Evolutionary conservation across 2,113 vertebrate genomes (phyloP).

Genomic region (Panurus biarmicus): DNA sequence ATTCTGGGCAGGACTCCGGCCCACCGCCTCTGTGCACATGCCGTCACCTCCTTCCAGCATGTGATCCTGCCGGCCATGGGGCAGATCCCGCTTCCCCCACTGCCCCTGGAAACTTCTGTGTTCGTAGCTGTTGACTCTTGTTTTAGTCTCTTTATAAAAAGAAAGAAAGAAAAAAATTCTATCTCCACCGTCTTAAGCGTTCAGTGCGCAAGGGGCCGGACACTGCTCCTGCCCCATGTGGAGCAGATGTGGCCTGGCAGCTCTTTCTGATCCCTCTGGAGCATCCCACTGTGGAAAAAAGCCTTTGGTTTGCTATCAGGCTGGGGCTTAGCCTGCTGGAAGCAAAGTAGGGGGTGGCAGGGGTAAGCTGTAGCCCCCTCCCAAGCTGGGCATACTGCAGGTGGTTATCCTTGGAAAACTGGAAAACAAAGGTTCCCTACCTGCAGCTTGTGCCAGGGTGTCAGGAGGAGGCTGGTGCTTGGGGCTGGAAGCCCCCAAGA

Average conservation of each 20-base stretch:
- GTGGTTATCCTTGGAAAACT: background rate
- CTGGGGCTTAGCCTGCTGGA: background rate
- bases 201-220: background rate
- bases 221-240: background rate
- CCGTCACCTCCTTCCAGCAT: background rate
- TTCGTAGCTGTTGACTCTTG: slow-evolving; percentile 52
- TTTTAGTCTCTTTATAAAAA: slow-evolving; percentile 60
- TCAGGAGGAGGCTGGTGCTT: background rate
- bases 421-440: background rate
- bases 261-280: background rate
- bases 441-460: accelerated
- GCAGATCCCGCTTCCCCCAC: background rate
- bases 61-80: background rate
- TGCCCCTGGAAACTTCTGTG: slow-evolving; percentile 18
- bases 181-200: slow-evolving; percentile 5
- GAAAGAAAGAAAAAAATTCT: background rate
- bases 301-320: background rate
- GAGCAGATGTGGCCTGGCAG: background rate
- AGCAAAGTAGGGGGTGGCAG: background rate
- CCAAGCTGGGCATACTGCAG: background rate
- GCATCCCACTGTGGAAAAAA: background rate
- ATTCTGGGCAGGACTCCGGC: background rate
- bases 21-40: background rate
- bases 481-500: background rate
- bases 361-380: background rate